Base-by-base conservation (phyloP, 2,113 vertebrate species). In the Alethe diademata region DNA sequence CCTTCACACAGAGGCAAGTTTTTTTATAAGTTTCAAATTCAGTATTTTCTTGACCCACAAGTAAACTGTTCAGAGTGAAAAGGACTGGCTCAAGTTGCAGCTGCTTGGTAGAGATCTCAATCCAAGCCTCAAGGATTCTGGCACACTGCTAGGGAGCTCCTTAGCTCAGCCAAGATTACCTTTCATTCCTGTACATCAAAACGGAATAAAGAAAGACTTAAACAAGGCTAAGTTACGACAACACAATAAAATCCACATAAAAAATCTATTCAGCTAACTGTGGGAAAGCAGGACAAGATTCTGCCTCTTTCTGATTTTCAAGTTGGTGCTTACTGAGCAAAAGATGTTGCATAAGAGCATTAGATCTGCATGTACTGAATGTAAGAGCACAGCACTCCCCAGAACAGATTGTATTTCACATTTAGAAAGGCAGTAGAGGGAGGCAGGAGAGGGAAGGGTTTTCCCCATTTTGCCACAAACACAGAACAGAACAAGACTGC, bases 311-410 rank as follows among this genome's bases (percentile, higher is more conserved):
- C 22, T 71, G 56, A 66, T 57, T 43, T 81, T 86, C 43, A 85
- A 72, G 17, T 33, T n/a, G 14, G 25, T 81, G 43, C 43, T 60
- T 33, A 48, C 7, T 48, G 66, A 94, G 57, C 40, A 74, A 50
- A 92, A 90, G 51, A 72, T 65, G 38, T 90, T 94, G 92, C 40
- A 15, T 85, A 95, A 95, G 78, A 82, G 72, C n/a, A 69, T 72
- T n/a, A 74, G 45, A 74, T 92, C 51, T 79, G 56, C 53, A 60
- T 51, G 15, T 53, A 69, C 65, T 72, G 84, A 78, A 86, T 23
- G 33, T 40, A 64, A 62, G 42, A 78, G 71, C 12, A 57, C 56
- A 83, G 54, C 51, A 73, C 36, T 66, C 62, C 23, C 19, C 35
- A 28, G 40, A 76, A 5, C 47, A 92, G 64, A 61, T 47, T 78